Evolutionary conservation across 2,888 invertebrate species (phyloP).

Genomic region (Cheilosia vulpina): DNA sequence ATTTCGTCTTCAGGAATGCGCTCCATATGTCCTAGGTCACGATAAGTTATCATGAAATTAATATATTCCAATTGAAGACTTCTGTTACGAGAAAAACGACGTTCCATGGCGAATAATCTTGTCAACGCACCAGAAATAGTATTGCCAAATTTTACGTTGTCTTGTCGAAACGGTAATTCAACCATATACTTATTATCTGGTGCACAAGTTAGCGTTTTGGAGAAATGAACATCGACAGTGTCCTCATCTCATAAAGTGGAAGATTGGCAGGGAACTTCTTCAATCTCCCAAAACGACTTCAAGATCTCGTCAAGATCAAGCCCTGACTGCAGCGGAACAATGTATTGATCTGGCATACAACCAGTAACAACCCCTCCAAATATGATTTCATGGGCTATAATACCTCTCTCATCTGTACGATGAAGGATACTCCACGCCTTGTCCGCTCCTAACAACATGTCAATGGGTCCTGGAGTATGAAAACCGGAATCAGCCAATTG

Average conservation of each 20-base stretch:
- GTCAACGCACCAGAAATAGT: conserved; percentile 17
- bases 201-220: conserved; percentile 7
- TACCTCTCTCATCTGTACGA: not conserved
- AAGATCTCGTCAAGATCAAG: conserved; percentile 3
- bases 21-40: conserved; percentile 18
- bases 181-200: conserved; percentile 20
- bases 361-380: conserved; percentile 15
- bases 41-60: conserved; percentile 6
- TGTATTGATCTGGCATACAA: not conserved
- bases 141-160: conserved; percentile 5
- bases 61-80: not conserved
- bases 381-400: conserved; percentile 3
- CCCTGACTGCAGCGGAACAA: not conserved
- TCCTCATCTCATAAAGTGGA: not conserved
- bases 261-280: not conserved
- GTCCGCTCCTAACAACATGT: conserved; percentile 1
- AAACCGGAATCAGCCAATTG: not conserved
- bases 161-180: conserved; percentile 10
- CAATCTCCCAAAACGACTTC: conserved; percentile 17
- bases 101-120: conserved; percentile 9
- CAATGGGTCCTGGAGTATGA: not conserved
- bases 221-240: not conserved
- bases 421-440: conserved; percentile 12
- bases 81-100: conserved; percentile 16
- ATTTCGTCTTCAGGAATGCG: conserved; percentile 30